Evolutionary conservation across 2,113 vertebrate genomes (phyloP).

Genomic region (Rostratula benghalensis): DNA sequence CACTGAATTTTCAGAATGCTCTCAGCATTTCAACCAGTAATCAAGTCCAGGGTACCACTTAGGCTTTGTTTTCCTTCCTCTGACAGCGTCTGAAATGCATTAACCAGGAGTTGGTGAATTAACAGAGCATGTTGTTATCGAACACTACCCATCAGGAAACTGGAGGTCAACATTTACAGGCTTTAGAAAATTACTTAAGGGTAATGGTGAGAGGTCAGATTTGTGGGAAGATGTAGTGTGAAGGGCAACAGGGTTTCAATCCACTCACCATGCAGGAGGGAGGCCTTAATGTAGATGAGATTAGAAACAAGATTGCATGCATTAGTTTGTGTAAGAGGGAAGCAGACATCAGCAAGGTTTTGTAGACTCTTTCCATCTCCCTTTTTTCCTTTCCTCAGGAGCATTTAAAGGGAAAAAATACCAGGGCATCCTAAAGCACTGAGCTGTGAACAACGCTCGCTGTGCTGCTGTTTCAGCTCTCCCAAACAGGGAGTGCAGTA

Average conservation of each 20-base stretch:
- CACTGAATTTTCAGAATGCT: background rate
- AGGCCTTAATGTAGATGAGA: background rate
- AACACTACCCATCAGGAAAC: background rate
- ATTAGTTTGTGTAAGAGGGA: background rate
- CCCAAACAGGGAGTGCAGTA: background rate
- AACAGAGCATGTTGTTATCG: rapidly evolving
- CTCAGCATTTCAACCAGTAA: background rate
- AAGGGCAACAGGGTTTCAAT: background rate
- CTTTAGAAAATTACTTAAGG: background rate
- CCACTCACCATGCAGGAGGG: background rate
- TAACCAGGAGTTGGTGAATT: background rate
- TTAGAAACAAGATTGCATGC: background rate
- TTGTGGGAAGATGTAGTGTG: background rate
- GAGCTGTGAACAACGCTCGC: slow-evolving; percentile 4
- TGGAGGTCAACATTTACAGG: background rate
- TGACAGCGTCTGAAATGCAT: background rate
- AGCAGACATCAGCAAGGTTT: background rate
- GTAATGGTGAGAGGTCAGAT: background rate
- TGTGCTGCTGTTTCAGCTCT: slow-evolving; percentile 15
- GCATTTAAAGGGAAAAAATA: background rate
- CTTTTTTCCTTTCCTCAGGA: background rate
- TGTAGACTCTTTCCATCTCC: background rate
- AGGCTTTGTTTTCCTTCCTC: background rate
- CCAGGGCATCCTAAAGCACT: background rate
- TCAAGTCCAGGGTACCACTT: background rate